A percentile compares a stretch with the other conserved stretches of the same genome.
Evolutionary conservation across 1,140 invertebrate genomes (phyloP).

Genomic region (Wiebesia pumilae): DNA sequence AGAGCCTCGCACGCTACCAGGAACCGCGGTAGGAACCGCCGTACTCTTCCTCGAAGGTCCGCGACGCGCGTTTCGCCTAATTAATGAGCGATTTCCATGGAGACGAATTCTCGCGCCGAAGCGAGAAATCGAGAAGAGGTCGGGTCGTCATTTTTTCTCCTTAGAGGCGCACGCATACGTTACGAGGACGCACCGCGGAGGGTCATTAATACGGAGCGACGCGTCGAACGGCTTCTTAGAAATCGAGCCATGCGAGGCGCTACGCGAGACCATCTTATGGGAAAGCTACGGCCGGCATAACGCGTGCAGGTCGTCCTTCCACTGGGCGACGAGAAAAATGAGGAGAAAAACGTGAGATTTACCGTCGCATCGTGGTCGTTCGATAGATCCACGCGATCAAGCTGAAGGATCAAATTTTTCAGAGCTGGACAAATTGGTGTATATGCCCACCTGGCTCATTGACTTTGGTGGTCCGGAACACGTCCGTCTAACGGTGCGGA

Average conservation of each 20-base stretch:
- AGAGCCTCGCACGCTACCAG: not conserved
- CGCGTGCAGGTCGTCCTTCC: slow-evolving; percentile 29
- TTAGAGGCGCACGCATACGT: too few species aligned
- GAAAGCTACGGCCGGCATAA: not conserved
- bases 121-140: slow-evolving; percentile 52
- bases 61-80: not conserved
- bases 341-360: too few species aligned
- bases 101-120: slow-evolving; percentile 41
- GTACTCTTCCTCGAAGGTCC: slow-evolving; percentile 32
- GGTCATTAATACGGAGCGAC: slow-evolving; percentile 60
- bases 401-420: too few species aligned
- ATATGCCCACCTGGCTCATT: too few species aligned
- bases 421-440: too few species aligned
- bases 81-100: slow-evolving; percentile 56
- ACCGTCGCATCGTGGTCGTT: too few species aligned
- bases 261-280: slow-evolving; percentile 1
- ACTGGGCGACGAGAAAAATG: not conserved
- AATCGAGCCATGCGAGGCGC: slow-evolving; percentile 37
- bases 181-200: not conserved
- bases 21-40: not conserved
- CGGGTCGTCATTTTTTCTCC: slow-evolving; percentile 23
- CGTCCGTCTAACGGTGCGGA: too few species aligned
- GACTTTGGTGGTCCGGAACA: too few species aligned
- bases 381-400: too few species aligned
- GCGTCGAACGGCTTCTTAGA: slow-evolving; percentile 57